These are phyloP conservation scores for Ciona savignyi DNA, from an alignment of 23 tunicate genomes.

Conservation along the genomic window DNA sequence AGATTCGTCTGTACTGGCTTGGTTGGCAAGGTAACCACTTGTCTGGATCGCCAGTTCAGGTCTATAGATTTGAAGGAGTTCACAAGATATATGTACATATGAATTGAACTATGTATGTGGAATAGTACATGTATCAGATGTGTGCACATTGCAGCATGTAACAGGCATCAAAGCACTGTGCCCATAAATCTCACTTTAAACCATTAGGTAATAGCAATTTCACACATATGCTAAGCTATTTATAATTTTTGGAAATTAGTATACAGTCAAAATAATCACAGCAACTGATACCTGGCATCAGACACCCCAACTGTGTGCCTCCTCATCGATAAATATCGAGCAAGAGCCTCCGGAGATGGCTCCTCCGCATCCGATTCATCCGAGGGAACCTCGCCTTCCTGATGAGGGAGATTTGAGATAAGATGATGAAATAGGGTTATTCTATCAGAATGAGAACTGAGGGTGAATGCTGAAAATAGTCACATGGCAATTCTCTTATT, in stretches of 20 bases:
- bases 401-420: too few relatives aligned
- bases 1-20: not conserved
- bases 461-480: too few relatives aligned
- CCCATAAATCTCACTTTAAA: too few relatives aligned
- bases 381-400: slow-evolving; percentile 46
- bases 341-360: slow-evolving; percentile 88
- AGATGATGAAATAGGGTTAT: not conserved
- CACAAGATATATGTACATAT: not conserved
- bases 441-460: too few relatives aligned
- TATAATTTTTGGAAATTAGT: too few relatives aligned
- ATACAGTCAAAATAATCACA: too few relatives aligned
- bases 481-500: too few relatives aligned
- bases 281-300: slow-evolving; percentile 32
- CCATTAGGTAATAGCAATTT: too few relatives aligned
- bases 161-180: too few relatives aligned
- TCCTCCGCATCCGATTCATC: slow-evolving; percentile 92
- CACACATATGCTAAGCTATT: too few relatives aligned
- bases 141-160: too few relatives aligned
- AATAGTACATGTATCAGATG: too few relatives aligned
- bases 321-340: slow-evolving; percentile 71
- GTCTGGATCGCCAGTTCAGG: slow-evolving; percentile 3
- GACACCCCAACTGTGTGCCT: slow-evolving; percentile 79
- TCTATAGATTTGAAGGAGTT: not conserved
- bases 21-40: slow-evolving; percentile 3
- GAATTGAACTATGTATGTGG: not conserved